Base-by-base conservation (phyloP, 2,113 vertebrate genomes). In the Anhinga anhinga region DNA sequence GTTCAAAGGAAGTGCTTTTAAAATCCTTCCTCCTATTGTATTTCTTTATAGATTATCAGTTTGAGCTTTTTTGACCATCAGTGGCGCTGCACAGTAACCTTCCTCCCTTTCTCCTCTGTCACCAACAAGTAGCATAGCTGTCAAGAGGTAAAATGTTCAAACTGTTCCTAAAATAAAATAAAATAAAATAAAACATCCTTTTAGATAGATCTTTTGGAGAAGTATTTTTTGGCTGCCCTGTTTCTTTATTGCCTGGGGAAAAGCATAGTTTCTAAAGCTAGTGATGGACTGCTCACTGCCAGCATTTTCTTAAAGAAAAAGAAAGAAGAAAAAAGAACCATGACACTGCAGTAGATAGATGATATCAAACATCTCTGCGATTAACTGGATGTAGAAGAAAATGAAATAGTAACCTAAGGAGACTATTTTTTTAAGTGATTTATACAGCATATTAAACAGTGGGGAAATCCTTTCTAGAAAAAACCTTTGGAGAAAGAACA, bases 31-130 rank as follows among this genome's bases (percentile, higher is more conserved):
- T 97, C 90, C 59, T 88, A 85, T 94, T 98, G 83, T 97, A 97
- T 98, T 98, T 98, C 92, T 97, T 98, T 97, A 96, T 96, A 96
- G 95, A 92, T 95, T 98, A 98, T 98, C 96, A 97, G 96, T 98
- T 92, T 86, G 69, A 94, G 76, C 91, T 95, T 88, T 97, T 98
- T 90, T 80, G 86, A 91, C 88, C 95, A 94, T 95, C 97, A 94
- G 13, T 93, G 94, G 79, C 86, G 92, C 96, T 97, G 82, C 29
- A 96, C 76, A 91, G 91, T 96, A 74, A 90, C 97, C 86, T 97
- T 96, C 97, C 45, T 88, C 15, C 15, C 42, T 96, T 69, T 93
- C 74, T 91, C 25, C 70, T 88, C 45, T 92, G 20, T 91, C 83
- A 82, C 55, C 71, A 72, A 56, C 32, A 97, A 98, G 90, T 58